phyloP scores from a whole-genome alignment of 2,113 vertebrate species.

The Coptodon rendalli region DNA sequence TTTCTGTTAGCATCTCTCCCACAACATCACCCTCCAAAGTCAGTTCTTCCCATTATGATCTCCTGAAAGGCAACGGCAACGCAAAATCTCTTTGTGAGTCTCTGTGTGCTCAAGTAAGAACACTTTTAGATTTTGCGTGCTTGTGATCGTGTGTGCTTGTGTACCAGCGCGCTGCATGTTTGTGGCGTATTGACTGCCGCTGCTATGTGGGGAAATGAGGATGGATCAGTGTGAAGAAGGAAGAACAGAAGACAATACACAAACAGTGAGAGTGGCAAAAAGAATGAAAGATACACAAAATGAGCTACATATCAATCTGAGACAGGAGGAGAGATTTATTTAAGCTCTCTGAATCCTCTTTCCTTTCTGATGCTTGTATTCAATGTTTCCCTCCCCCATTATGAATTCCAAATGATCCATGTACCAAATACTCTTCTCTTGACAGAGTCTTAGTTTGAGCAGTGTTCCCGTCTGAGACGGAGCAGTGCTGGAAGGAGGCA shows the following conservation, averaged over 20 bases:
- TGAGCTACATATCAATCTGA: constrained; percentile 54
- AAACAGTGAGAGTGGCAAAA: constrained; percentile 15
- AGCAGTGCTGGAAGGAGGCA: neutral
- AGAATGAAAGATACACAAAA: constrained; percentile 27
- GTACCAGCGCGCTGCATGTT: neutral
- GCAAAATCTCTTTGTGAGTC: constrained; percentile 1
- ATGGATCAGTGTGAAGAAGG: constrained; percentile 29
- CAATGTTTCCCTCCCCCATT: neutral
- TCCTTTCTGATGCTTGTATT: constrained; percentile 23
- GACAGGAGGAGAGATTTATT: constrained; percentile 57
- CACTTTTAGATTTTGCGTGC: neutral
- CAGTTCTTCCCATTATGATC: neutral
- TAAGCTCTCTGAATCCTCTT: constrained; percentile 40
- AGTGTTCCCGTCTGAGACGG: neutral
- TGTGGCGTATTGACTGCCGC: constrained; percentile 21
- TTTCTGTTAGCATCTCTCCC: neutral
- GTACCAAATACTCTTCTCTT: constrained; percentile 19
- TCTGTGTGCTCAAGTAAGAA: neutral
- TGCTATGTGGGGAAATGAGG: neutral
- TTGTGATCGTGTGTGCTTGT: neutral
- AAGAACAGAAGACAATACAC: constrained; percentile 18
- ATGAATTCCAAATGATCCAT: constrained; percentile 40
- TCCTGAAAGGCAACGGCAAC: neutral
- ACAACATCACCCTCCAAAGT: neutral
- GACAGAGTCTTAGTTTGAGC: constrained; percentile 12